A percentile compares a stretch with the other conserved stretches of the same genome.
These are phyloP conservation scores for Siphonodentalium dalli DNA, from an alignment of 2,888 invertebrate species.

Conservation along the genomic window DNA sequence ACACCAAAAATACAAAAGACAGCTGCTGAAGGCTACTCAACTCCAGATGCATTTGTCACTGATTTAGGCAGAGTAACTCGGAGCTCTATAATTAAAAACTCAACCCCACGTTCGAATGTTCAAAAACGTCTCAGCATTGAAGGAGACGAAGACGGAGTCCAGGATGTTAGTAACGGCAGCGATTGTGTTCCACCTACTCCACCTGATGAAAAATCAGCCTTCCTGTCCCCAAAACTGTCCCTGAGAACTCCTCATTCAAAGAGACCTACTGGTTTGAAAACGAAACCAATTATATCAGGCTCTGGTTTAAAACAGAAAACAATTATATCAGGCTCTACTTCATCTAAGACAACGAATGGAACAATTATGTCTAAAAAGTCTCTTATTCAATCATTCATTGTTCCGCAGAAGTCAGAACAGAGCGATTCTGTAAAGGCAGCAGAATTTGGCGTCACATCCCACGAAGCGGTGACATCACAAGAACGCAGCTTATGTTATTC, in stretches of 20 bases:
- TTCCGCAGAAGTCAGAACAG: too few species aligned
- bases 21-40: slow-evolving; percentile 12
- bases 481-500: too few species aligned
- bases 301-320: too few species aligned
- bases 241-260: slow-evolving; percentile 11
- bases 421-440: too few species aligned
- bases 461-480: too few species aligned
- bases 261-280: neutral
- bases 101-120: neutral
- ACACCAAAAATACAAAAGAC: slow-evolving; percentile 18
- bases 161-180: slow-evolving; percentile 39
- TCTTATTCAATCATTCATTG: too few species aligned
- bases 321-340: too few species aligned
- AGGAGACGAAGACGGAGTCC: slow-evolving; percentile 18
- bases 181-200: slow-evolving; percentile 61
- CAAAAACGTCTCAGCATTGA: too few species aligned
- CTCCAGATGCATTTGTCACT: slow-evolving; percentile 18
- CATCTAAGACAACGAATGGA: too few species aligned
- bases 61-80: neutral
- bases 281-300: neutral
- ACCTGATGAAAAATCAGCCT: slow-evolving; percentile 34
- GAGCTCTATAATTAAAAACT: too few species aligned
- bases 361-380: too few species aligned
- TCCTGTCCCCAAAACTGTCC: slow-evolving; percentile 21
- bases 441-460: too few species aligned